A percentile compares a stretch with the other conserved stretches of the same genome.
These are phyloP conservation scores for Watsonalla cultraria DNA, from an alignment of 2,888 invertebrate genomes.

Conservation along the genomic window DNA sequence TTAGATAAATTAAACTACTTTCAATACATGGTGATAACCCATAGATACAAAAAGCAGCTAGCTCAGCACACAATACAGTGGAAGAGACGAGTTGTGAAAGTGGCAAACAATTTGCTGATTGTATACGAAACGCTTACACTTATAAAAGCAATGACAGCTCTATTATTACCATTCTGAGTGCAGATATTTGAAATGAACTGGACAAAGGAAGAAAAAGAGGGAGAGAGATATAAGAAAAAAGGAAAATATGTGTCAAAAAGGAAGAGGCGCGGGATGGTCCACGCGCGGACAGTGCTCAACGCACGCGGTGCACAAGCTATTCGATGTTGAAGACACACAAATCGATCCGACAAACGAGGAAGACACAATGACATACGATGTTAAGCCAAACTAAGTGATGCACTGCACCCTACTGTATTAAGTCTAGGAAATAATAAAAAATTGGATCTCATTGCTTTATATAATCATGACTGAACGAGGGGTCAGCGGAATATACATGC, in stretches of 20 bases:
- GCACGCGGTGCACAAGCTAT: conserved; percentile 47
- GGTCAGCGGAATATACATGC: conserved; percentile 75
- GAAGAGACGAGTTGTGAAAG: conserved; percentile 76
- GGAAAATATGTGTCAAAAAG: conserved; percentile 12
- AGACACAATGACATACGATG: conserved; percentile 62
- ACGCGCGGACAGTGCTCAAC: conserved; percentile 18
- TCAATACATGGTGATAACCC: conserved; percentile 73
- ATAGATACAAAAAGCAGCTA: conserved; percentile 79
- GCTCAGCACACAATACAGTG: conserved; percentile 78
- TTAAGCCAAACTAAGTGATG: conserved; percentile 74
- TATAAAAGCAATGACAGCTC: conserved; percentile 78
- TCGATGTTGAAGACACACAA: conserved; percentile 43
- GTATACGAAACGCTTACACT: conserved; percentile 73
- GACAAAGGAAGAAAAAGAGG: conserved; percentile 65
- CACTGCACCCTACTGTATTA: conserved; percentile 67
- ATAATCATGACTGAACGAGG: conserved; percentile 36
- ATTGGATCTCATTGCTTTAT: conserved; percentile 52
- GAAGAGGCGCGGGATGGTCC: conserved; percentile 12
- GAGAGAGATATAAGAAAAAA: conserved; percentile 28
- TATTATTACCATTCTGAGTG: conserved; percentile 77
- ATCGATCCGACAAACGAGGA: conserved; percentile 55
- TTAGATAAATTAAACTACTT: conserved; percentile 62
- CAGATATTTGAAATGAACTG: conserved; percentile 59
- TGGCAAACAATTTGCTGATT: conserved; percentile 74
- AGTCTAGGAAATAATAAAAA: conserved; percentile 56